These are phyloP conservation scores for Anisognathus igniventris DNA, from an alignment of 2,797 vertebrate species.

Conservation along the genomic window DNA sequence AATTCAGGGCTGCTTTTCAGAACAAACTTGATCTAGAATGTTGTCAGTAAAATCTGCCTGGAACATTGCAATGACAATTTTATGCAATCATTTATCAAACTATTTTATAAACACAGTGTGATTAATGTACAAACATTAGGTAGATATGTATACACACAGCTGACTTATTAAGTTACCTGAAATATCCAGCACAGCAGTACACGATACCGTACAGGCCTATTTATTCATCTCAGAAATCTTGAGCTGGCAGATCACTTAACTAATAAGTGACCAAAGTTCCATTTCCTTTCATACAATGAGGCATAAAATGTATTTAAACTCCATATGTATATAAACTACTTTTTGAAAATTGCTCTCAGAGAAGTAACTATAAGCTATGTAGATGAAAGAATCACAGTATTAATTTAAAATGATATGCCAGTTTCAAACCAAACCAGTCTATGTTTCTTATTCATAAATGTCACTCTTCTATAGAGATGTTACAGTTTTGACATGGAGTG, in stretches of 20 bases:
- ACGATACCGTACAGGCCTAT: neutral
- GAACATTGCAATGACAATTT: neutral
- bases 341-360: neutral
- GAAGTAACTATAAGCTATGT: neutral
- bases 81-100: neutral
- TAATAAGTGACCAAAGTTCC: neutral
- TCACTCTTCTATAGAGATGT: neutral
- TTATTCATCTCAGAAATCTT: neutral
- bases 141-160: neutral
- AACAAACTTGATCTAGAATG: neutral
- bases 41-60: neutral
- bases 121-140: neutral
- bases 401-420: neutral
- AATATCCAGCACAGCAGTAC: neutral
- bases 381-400: neutral
- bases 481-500: neutral
- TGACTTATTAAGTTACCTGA: neutral
- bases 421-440: neutral
- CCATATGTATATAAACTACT: neutral
- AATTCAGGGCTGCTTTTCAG: neutral
- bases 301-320: neutral
- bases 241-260: neutral
- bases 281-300: neutral
- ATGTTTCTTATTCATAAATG: neutral
- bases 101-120: neutral